Evolutionary conservation across 2,113 vertebrate genomes (phyloP), one percentile per base, ranked within the genome.

Genomic region (Papio anubis): DNA sequence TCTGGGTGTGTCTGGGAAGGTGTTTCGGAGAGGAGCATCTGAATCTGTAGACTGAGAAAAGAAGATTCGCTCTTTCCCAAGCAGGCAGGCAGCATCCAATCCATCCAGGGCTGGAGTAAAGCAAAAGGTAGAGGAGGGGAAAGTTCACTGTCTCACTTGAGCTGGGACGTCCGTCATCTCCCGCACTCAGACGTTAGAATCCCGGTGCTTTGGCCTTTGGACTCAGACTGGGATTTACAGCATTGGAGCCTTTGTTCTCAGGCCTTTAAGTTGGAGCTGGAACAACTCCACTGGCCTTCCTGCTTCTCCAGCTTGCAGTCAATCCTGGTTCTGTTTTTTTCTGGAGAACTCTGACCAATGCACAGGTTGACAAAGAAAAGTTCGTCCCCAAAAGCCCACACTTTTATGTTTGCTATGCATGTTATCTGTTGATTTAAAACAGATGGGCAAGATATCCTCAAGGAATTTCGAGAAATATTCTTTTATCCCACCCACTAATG

Each of bases 371-470:
- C 40, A 35, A 25, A 70, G 30, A 68, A 16, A 16, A 9, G 30
- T 3, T 16, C 66, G 40, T 50, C n/a, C 25, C 2, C 4, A 61
- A 38, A 57, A 40, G 38, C 7, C n/a, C 45, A 27, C 23, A 0
- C 7, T 3, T 30, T 25, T 3, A 3, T 3, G 11, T 5, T 30
- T 18, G 3, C 21, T 8, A 0, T 23, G 2, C 4, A 1, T 4
- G 6, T 38, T 13, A 16, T 17, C 52, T 35, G 2, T 25, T 64
- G 73, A 48, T 9, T 66, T n/a, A n/a, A 79, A 76, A 72, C 0
- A 32, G 35, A 10, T 3, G 7, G 32, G 52, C 87, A 68, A 35
- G 35, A 4, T 12, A 16, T 10, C 40, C 32, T 78, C 27, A 48
- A 78, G 16, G 43, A 48, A 32, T 48, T 76, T 81, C 9, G 38